Evolutionary conservation across 1,140 invertebrate genomes (phyloP).

Genomic region (Drosophila ironensis): DNA sequence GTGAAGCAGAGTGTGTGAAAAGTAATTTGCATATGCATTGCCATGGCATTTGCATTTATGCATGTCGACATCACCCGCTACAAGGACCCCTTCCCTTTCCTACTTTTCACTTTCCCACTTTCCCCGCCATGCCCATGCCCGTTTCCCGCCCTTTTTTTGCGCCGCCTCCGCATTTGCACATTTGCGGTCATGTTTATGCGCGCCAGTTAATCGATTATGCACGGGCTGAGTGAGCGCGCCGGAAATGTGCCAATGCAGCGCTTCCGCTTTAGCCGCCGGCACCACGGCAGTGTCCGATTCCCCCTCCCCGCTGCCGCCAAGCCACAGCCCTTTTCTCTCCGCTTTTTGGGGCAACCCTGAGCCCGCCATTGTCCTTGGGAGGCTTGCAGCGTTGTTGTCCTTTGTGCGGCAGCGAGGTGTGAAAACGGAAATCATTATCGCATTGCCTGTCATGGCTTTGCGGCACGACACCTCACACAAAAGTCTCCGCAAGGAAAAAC

Average conservation of each 20-base stretch:
- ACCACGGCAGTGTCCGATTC: too few species aligned
- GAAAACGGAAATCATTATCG: conserved; percentile 60
- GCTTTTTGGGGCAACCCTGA: too few species aligned
- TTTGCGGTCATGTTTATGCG: conserved; percentile 78
- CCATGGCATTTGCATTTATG: conserved; percentile 73
- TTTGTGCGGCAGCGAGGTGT: conserved; percentile 45
- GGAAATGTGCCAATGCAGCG: conserved; percentile 76
- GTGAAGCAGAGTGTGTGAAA: conserved; percentile 40
- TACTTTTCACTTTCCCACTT: too few species aligned
- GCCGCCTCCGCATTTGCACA: conserved; percentile 56
- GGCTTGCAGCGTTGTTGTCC: conserved; percentile 3
- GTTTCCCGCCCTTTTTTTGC: neutral
- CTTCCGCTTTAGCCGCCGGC: conserved; percentile 37
- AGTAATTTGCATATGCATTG: conserved; percentile 74
- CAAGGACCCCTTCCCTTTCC: neutral
- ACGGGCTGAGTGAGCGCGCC: conserved; percentile 71
- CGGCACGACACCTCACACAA: neutral
- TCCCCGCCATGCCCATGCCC: too few species aligned
- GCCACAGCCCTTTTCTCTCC: too few species aligned
- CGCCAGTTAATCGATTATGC: conserved; percentile 77
- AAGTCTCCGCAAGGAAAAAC: too few species aligned
- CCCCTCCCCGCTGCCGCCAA: neutral
- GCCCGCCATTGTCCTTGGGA: neutral
- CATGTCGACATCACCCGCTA: conserved; percentile 39
- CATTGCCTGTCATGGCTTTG: conserved; percentile 30